These are phyloP conservation scores for Psilopogon haemacephalus DNA, from an alignment of 2,113 vertebrate species.

Conservation along the genomic window DNA sequence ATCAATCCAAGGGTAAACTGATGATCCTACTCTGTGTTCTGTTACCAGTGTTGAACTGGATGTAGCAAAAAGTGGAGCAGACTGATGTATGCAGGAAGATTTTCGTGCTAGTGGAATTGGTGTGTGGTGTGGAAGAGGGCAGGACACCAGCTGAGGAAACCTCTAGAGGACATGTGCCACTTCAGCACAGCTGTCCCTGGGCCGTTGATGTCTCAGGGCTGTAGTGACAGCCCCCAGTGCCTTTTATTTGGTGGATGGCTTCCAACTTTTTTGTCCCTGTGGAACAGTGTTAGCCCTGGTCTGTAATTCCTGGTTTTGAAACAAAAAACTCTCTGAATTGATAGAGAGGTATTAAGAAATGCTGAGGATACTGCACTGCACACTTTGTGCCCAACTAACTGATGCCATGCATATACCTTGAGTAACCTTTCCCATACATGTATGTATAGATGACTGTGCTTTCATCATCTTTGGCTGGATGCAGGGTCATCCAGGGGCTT, in stretches of 20 bases:
- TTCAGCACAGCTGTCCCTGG: too few relatives aligned
- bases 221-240: accelerated
- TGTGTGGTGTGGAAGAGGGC: not conserved
- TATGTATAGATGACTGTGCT: accelerated
- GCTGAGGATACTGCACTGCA: accelerated
- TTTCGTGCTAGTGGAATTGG: not conserved
- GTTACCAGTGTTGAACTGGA: not conserved
- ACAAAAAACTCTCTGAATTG: too few relatives aligned
- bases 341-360: not conserved
- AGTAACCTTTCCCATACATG: not conserved
- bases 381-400: not conserved
- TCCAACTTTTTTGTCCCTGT: not conserved
- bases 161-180: not conserved
- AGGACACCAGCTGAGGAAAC: not conserved
- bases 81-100: accelerated
- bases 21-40: accelerated
- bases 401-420: accelerated
- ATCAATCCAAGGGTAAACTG: accelerated
- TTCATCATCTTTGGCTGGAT: not conserved
- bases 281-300: not conserved
- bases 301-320: not conserved
- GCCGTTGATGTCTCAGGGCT: not conserved
- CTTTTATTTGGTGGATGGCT: not conserved
- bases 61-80: not conserved
- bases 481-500: not conserved